A percentile compares a stretch with the other conserved stretches of the same genome.
phyloP scores from a whole-genome alignment of 2,797 vertebrate genomes.

The Takifugu ocellatus region DNA sequence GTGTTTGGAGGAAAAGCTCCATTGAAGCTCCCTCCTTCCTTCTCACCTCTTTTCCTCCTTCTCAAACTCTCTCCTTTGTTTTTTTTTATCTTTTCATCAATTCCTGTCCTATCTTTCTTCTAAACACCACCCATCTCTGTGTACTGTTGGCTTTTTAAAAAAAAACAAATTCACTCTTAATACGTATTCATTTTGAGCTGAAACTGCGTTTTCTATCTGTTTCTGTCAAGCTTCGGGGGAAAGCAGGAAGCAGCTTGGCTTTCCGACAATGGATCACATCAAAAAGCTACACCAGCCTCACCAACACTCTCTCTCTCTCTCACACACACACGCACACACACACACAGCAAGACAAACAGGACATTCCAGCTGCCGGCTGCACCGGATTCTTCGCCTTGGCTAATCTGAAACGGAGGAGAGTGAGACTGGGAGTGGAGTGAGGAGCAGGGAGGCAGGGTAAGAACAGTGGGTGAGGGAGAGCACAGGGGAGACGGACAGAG shows the following conservation, averaged over 20 bases:
- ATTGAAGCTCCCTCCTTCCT: slow-evolving; percentile 71
- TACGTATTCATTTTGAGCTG: not conserved
- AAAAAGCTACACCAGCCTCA: slow-evolving; percentile 76
- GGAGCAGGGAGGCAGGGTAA: slow-evolving; percentile 30
- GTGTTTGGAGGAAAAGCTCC: slow-evolving; percentile 74
- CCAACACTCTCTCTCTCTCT: slow-evolving; percentile 50
- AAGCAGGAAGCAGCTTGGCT: slow-evolving; percentile 81
- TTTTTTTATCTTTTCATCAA: slow-evolving; percentile 55
- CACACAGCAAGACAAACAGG: slow-evolving; percentile 77
- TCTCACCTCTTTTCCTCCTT: slow-evolving; percentile 67
- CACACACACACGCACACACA: slow-evolving; percentile 30
- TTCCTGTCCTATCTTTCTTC: slow-evolving; percentile 32
- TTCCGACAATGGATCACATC: slow-evolving; percentile 82
- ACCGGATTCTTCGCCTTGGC: slow-evolving; percentile 77
- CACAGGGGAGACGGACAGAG: slow-evolving; percentile 34
- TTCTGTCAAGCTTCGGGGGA: slow-evolving; percentile 62
- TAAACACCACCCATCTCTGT: slow-evolving; percentile 5
- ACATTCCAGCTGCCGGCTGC: slow-evolving; percentile 82
- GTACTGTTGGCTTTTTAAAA: slow-evolving; percentile 23
- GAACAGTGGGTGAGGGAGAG: slow-evolving; percentile 18
- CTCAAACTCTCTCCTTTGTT: slow-evolving; percentile 48
- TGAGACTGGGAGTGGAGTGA: slow-evolving; percentile 65
- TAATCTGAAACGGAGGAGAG: slow-evolving; percentile 77
- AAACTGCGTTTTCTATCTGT: slow-evolving; percentile 28
- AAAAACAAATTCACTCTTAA: too few species aligned